These are phyloP conservation scores for Melanerpes aurifrons DNA, from an alignment of 2,113 vertebrate genomes.

Conservation along the genomic window DNA sequence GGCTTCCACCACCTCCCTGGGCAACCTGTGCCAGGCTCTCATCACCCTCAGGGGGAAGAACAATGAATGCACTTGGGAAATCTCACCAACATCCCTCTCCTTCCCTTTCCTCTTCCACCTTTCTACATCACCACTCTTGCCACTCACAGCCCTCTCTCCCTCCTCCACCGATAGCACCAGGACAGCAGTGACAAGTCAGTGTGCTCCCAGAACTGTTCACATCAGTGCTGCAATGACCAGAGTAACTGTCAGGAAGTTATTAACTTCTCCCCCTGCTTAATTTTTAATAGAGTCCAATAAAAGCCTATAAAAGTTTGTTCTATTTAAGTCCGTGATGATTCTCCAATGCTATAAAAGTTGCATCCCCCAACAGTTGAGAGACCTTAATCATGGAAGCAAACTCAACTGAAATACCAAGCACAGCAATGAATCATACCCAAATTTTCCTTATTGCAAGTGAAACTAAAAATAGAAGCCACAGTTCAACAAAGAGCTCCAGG, in stretches of 20 bases:
- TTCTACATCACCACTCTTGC: background rate
- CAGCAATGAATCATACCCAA: background rate
- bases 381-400: constrained; percentile 34
- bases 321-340: background rate
- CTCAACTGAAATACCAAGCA: background rate
- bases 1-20: too few species aligned
- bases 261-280: background rate
- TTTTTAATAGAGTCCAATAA: constrained; percentile 19
- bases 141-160: background rate
- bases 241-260: background rate
- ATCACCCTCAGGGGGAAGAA: background rate
- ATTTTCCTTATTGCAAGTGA: background rate
- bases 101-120: background rate
- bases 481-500: background rate
- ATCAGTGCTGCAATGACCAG: background rate
- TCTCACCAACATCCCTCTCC: background rate
- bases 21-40: too few species aligned
- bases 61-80: background rate
- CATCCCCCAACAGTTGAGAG: background rate
- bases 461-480: background rate
- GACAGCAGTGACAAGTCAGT: background rate
- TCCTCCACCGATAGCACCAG: background rate
- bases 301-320: background rate
- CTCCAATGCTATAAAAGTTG: background rate
- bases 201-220: background rate